Evolutionary conservation across 2,113 vertebrate species (phyloP), one percentile per base, ranked within the genome.

Genomic region (Boulengeromyrus knoepffleri): DNA sequence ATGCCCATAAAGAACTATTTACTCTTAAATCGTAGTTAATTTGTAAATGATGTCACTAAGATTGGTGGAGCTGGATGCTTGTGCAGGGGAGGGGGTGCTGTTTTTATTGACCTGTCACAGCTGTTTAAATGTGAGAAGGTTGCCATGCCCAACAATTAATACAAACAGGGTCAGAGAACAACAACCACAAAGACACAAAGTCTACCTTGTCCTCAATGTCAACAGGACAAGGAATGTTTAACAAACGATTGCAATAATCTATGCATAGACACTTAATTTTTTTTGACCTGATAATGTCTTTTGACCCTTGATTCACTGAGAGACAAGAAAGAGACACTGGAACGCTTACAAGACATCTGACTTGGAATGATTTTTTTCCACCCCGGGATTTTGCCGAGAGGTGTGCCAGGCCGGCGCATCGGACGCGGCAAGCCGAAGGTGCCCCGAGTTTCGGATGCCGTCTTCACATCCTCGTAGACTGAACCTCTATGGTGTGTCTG

Each of bases 261-360:
- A 91, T 94, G 93, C 94, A 94, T 94, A 94, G 93, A 93, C 92
- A 92, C 19, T 21, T 27, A 56, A 19, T 36, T 42, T 90, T n/a
- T 90, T 91, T 53, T 62, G 47, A 89, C 52, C 89, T 89, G 89
- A 89, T 85, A 85, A 85, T 58, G 56, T 95, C 93, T 94, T 92
- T 95, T 93, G 93, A 93, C 92, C 92, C 94, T 94, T 74, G 94
- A 93, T 93, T 94, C 95, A 92, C 95, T 95, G 93, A 93, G 92
- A 93, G 89, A 90, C 90, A 91, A 89, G 90, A 91, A 74, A 46
- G 91, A 91, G 49, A 56, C 31, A 87, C 13, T 31, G 50, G 31
- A 58, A 49, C 42, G 39, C 53, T 66, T 42, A 36, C 13, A 13
- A 62, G 15, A 88, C 53, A 9, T 27, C 50, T 21, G 15, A 42